Evolutionary conservation across 2,888 invertebrate genomes (phyloP), one percentile per base, ranked within the genome.

Genomic region (Cyaniris semiargus): DNA sequence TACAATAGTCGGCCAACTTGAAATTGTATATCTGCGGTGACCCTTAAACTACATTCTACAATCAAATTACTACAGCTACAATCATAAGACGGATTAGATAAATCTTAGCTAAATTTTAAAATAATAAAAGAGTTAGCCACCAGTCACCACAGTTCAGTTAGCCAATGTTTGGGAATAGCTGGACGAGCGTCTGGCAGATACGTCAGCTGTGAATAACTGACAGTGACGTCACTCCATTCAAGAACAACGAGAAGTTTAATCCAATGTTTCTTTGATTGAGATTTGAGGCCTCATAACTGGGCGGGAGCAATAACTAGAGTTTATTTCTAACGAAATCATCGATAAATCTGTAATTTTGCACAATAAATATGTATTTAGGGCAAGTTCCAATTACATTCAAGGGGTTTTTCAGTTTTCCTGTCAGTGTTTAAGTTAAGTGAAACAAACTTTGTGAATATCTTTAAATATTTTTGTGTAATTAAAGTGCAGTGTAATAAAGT

Each of bases 211-310:
- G 66, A 66, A 27, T 66, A 27, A 66, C 31, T 66, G 66, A 66
- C 66, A 66, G 66, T 66, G 66, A 66, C 66, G 66, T 66, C 66
- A 66, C 66, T 66, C 21, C 66, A 23, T 60, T 60, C 60, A 60
- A 60, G 10, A 31, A 27, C 27, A 66, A 66, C 66, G 66, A 66
- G 58, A 31, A 31, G 66, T 66, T 31, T 27, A 10, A 27, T 27
- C 66, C 66, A 60, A 60, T 60, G 66, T 27, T 66, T 66, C 27
- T 31, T 66, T 66, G 15, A 66, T 66, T 66, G 66, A 66, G 66
- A 31, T 31, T 66, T 66, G 66, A 66, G 66, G 66, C 66, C 66
- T 66, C 31, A 5, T 8, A 66, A 27, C 66, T 27, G 27, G 66
- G 66, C 15, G 27, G 66, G 66, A 13, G 27, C 27, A 15, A 4